A percentile compares a stretch with the other conserved stretches of the same genome.
Evolutionary conservation across 2,888 invertebrate species (phyloP).

Genomic region (Microctonus aethiopoides): DNA sequence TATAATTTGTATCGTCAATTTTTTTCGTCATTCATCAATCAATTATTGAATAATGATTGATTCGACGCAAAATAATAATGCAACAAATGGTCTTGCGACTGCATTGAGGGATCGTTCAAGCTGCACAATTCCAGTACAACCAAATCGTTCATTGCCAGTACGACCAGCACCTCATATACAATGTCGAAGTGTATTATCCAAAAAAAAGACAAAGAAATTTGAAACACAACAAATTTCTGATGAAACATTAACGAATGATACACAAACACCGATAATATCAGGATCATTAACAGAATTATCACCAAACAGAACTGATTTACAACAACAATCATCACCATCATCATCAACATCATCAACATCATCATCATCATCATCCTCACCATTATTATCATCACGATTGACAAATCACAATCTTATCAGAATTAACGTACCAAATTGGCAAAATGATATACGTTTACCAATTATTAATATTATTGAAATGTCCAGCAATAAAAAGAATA

Average conservation of each 20-base stretch:
- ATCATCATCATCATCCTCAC: conserved; percentile 1
- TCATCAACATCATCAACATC: conserved; percentile 7
- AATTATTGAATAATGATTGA: conserved; percentile 34
- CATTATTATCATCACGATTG: background rate
- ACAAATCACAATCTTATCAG: conserved; percentile 7
- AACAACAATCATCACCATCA: conserved; percentile 9
- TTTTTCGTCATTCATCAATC: no score
- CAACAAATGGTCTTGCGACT: conserved; percentile 46
- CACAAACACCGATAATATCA: background rate
- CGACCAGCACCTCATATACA: conserved; percentile 54
- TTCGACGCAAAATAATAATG: conserved; percentile 12
- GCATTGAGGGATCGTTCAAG: conserved; percentile 53
- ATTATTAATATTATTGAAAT: conserved; percentile 20
- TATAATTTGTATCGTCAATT: no score
- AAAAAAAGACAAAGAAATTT: background rate
- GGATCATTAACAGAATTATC: background rate
- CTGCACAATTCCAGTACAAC: conserved; percentile 56
- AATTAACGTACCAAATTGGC: conserved; percentile 17
- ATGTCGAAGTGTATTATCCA: conserved; percentile 20
- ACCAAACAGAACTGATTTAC: background rate
- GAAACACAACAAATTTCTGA: background rate
- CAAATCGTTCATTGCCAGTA: conserved; percentile 59
- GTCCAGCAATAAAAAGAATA: background rate
- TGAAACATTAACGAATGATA: background rate
- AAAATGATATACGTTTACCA: conserved; percentile 5